Conservation (phyloP, 2,113 vertebrate species). For the Picathartes gymnocephalus region DNA sequence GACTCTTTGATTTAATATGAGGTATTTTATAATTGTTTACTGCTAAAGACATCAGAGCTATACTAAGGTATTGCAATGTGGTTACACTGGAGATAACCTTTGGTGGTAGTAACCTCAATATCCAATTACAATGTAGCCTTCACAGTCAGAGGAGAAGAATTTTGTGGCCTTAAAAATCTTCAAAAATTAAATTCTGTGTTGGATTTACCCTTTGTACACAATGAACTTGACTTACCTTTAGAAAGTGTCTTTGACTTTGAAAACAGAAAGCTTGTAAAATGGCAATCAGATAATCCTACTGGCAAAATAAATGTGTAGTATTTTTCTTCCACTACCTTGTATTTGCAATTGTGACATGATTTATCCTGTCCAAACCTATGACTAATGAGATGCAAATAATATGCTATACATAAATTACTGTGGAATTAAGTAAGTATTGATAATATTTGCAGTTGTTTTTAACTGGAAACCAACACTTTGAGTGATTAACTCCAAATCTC, state of each 20-base stretch:
- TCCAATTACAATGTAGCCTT: not conserved
- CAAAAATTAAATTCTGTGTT: not conserved
- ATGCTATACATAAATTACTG: not conserved
- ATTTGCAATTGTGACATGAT: not conserved
- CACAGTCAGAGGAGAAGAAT: fast-evolving
- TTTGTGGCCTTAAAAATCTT: not conserved
- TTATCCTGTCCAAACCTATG: not conserved
- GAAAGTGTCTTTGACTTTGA: not conserved
- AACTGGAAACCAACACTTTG: not conserved
- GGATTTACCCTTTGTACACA: not conserved
- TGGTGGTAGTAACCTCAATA: not conserved
- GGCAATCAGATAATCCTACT: not conserved
- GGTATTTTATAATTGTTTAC: not conserved
- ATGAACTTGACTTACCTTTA: not conserved
- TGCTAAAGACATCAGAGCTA: not conserved
- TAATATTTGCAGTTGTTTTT: conserved; percentile 32
- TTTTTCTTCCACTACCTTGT: not conserved
- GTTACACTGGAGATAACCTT: not conserved
- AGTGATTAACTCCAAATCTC: not conserved
- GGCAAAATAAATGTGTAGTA: not conserved
- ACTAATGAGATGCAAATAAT: not conserved
- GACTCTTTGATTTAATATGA: not conserved
- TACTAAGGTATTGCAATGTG: not conserved
- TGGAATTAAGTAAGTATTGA: conserved; percentile 16
- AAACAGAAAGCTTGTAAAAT: not conserved